These are phyloP conservation scores for Spilogale gracilis DNA, from an alignment of 2,113 vertebrate genomes.

Conservation along the genomic window DNA sequence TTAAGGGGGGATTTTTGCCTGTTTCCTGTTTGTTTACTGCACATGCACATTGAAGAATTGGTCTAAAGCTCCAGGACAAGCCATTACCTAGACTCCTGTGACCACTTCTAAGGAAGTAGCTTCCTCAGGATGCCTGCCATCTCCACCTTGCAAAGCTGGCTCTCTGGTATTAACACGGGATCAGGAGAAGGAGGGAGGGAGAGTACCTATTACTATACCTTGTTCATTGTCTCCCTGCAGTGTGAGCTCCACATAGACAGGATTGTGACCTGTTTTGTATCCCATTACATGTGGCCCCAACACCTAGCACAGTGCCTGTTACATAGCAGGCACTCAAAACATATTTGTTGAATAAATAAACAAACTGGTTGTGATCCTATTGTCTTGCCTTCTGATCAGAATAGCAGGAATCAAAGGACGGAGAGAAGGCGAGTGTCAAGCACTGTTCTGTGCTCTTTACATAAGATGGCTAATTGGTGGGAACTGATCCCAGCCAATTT, in stretches of 20 bases:
- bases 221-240: not conserved
- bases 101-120: not conserved
- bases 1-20: not conserved
- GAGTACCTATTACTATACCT: accelerated
- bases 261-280: no score
- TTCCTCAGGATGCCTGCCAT: not conserved
- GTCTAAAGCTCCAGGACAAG: not conserved
- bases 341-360: not conserved
- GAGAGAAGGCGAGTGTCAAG: not conserved
- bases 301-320: not conserved
- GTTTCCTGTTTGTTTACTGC: not conserved
- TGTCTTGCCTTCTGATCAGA: not conserved
- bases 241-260: accelerated
- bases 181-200: no score
- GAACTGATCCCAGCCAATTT: not conserved
- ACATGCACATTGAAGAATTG: not conserved
- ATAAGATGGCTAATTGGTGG: not conserved
- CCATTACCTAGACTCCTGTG: not conserved
- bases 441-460: not conserved
- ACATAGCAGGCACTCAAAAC: not conserved
- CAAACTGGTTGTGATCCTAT: not conserved
- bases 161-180: not conserved
- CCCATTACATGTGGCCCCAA: accelerated
- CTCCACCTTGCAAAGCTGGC: not conserved
- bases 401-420: not conserved